phyloP scores from a whole-genome alignment of 2,797 vertebrate species.

The Acestrorhynchus altus region DNA sequence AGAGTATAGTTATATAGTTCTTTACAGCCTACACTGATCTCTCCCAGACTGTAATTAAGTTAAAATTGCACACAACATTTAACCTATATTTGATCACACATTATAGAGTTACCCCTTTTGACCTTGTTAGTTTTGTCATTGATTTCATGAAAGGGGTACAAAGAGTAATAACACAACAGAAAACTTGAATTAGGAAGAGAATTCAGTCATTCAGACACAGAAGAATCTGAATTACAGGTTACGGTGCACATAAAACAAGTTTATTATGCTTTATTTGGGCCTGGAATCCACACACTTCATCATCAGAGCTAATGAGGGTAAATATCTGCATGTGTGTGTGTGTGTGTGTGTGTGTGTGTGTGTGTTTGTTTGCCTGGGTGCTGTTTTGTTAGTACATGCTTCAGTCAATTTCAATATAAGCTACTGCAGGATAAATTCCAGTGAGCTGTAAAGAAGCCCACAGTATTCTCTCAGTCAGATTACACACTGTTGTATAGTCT shows the following conservation, averaged over 20 bases:
- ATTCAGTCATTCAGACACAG: no score
- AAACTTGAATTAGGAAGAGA: no score
- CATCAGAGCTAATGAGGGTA: slow-evolving; percentile 18
- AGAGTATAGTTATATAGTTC: background rate
- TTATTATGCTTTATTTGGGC: slow-evolving; percentile 50
- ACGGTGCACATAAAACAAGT: background rate
- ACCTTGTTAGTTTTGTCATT: background rate
- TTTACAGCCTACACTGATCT: no score
- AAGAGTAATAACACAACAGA: no score
- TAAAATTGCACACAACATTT: background rate
- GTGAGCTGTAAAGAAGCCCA: slow-evolving; percentile 37
- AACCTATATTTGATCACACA: background rate
- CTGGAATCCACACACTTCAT: slow-evolving; percentile 29
- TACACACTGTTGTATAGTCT: slow-evolving; percentile 44
- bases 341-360: background rate
- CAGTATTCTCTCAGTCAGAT: slow-evolving; percentile 36
- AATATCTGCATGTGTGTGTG: background rate
- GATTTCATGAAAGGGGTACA: no score
- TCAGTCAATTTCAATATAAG: slow-evolving; percentile 29
- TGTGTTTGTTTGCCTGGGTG: background rate
- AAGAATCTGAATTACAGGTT: no score
- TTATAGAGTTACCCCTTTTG: background rate
- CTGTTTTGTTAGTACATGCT: slow-evolving; percentile 18
- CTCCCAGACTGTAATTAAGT: background rate
- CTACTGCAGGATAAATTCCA: slow-evolving; percentile 35